Conservation (phyloP, 2,888 invertebrate genomes). For the Gastrophysa polygoni region DNA sequence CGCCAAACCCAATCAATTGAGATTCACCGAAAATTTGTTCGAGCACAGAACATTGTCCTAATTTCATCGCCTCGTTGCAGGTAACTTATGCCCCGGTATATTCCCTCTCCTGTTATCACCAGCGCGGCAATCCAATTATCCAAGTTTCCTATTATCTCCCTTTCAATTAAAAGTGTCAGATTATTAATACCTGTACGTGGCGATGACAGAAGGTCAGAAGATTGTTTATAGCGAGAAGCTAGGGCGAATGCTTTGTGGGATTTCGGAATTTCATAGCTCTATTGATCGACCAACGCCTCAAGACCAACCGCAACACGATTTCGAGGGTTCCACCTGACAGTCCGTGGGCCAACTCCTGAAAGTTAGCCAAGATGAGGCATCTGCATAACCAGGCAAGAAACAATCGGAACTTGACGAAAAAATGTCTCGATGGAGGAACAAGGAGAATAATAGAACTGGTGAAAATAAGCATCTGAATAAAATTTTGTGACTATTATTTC, state of each 20-base stretch:
- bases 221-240: constrained; percentile 29
- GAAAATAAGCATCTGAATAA: too few relatives aligned
- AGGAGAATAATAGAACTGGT: too few relatives aligned
- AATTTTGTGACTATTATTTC: too few relatives aligned
- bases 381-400: too few relatives aligned
- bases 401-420: too few relatives aligned
- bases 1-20: too few relatives aligned
- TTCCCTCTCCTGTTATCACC: not conserved
- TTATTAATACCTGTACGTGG: constrained; percentile 32
- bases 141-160: constrained; percentile 19
- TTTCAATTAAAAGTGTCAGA: constrained; percentile 25
- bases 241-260: constrained; percentile 18
- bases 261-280: constrained; percentile 27
- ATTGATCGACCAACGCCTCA: constrained; percentile 28
- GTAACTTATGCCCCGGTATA: not conserved
- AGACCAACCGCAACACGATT: constrained; percentile 28
- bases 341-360: not conserved
- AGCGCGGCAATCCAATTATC: constrained; percentile 15
- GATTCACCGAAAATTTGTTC: too few relatives aligned
- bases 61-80: not conserved
- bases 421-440: too few relatives aligned
- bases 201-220: constrained; percentile 28
- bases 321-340: constrained; percentile 10
- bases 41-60: not conserved
- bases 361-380: too few relatives aligned